These are phyloP conservation scores for Aviceda subcristata DNA, from an alignment of 2,113 vertebrate species.

Conservation along the genomic window DNA sequence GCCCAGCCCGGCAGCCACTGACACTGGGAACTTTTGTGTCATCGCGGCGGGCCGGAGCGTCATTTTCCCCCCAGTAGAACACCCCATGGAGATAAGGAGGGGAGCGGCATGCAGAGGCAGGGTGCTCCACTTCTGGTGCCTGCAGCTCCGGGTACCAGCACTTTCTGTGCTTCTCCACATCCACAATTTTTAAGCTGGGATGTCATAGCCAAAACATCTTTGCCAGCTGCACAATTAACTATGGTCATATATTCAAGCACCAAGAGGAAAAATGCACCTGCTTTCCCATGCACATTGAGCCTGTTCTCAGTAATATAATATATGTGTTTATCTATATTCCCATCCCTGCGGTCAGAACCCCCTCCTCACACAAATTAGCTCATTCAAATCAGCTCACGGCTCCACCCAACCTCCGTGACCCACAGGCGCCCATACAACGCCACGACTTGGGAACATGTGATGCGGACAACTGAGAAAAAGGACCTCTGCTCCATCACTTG, in stretches of 20 bases:
- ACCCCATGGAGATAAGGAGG: accelerated
- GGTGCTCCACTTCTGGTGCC: background rate
- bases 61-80: background rate
- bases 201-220: background rate
- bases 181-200: accelerated
- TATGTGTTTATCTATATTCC: background rate
- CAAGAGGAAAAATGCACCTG: background rate
- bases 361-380: background rate
- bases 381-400: background rate
- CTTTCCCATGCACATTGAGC: background rate
- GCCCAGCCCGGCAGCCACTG: background rate
- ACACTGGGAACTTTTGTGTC: background rate
- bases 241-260: background rate
- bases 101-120: accelerated
- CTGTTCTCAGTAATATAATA: background rate
- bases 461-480: background rate
- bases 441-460: background rate
- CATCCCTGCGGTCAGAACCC: accelerated
- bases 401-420: background rate
- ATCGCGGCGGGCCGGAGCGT: accelerated
- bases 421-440: background rate
- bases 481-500: background rate
- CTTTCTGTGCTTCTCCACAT: background rate
- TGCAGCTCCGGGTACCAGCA: background rate
- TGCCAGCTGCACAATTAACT: background rate